Conservation (phyloP, 2,797 vertebrate genomes). For the Staurois parvus region DNA sequence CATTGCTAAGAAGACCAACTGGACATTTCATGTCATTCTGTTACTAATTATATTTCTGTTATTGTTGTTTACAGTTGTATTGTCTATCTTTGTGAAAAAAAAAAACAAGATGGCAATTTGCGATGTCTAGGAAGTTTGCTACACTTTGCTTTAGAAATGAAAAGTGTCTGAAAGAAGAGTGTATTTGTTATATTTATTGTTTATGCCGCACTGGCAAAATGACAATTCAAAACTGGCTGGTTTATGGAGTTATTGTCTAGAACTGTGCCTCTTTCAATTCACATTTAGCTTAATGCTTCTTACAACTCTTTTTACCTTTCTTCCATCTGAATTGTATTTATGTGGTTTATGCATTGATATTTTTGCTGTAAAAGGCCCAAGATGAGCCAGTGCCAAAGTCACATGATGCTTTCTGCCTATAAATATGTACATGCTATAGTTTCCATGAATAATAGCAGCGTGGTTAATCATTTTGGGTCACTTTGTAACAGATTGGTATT, state of each 20-base stretch:
- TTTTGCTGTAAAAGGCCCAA: slow-evolving; percentile 71
- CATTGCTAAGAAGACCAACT: too few relatives aligned
- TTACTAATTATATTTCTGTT: not conserved
- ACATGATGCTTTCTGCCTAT: slow-evolving; percentile 69
- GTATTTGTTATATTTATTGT: too few relatives aligned
- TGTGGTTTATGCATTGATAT: slow-evolving; percentile 39
- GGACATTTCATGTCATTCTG: too few relatives aligned
- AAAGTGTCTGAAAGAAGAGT: not conserved
- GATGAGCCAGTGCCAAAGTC: slow-evolving; percentile 78
- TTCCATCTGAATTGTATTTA: slow-evolving; percentile 51
- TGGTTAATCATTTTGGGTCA: not conserved
- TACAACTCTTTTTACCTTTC: not conserved
- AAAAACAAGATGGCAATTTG: too few relatives aligned
- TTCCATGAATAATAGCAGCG: not conserved
- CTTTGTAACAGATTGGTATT: not conserved
- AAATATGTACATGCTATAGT: slow-evolving; percentile 21
- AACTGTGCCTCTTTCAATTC: not conserved
- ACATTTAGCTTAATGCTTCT: not conserved
- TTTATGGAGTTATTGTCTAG: not conserved
- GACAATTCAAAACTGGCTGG: not conserved
- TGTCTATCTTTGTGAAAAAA: not conserved
- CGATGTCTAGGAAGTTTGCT: not conserved
- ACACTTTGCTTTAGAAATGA: not conserved
- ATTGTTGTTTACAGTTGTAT: not conserved
- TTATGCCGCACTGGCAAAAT: not conserved